phyloP scores from a whole-genome alignment of 1,140 invertebrate genomes.

The Anastatus disparis region DNA sequence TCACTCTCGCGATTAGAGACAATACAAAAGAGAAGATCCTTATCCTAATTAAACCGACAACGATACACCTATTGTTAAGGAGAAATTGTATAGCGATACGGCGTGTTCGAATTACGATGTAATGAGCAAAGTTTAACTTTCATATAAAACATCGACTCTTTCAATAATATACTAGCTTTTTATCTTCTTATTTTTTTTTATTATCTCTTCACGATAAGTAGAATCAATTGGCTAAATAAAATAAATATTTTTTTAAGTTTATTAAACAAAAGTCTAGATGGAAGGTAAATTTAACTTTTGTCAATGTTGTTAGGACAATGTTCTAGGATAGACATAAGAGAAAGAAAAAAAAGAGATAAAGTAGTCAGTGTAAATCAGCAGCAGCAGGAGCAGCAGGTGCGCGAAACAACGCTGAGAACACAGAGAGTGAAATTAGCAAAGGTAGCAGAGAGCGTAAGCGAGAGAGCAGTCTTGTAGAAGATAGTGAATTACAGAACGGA shows the following conservation, averaged over 20 bases:
- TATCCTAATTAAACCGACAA: conserved; percentile 51
- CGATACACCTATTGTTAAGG: conserved; percentile 40
- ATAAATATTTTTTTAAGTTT: not conserved
- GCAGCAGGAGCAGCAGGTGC: conserved; percentile 51
- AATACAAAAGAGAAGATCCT: conserved; percentile 38
- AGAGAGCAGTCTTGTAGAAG: conserved; percentile 16
- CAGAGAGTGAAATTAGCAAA: conserved; percentile 43
- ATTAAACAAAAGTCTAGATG: not conserved
- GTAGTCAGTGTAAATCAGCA: conserved; percentile 27
- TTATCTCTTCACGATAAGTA: not conserved
- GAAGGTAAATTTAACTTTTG: not conserved
- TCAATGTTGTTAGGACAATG: not conserved
- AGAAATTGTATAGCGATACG: not conserved
- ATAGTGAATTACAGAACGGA: conserved; percentile 49
- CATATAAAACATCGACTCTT: not conserved
- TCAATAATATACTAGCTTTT: too few species aligned
- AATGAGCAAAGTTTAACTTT: not conserved
- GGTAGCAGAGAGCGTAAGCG: not conserved
- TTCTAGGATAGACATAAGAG: not conserved
- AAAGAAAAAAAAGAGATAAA: not conserved
- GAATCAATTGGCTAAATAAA: too few species aligned
- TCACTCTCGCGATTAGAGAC: too few species aligned
- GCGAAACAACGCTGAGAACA: conserved; percentile 43
- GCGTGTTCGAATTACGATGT: not conserved
- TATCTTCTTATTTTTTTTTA: not conserved